A percentile compares a stretch with the other conserved stretches of the same genome.
phyloP scores from a whole-genome alignment of 2,888 invertebrate species.

The Dynastes hyllus region DNA sequence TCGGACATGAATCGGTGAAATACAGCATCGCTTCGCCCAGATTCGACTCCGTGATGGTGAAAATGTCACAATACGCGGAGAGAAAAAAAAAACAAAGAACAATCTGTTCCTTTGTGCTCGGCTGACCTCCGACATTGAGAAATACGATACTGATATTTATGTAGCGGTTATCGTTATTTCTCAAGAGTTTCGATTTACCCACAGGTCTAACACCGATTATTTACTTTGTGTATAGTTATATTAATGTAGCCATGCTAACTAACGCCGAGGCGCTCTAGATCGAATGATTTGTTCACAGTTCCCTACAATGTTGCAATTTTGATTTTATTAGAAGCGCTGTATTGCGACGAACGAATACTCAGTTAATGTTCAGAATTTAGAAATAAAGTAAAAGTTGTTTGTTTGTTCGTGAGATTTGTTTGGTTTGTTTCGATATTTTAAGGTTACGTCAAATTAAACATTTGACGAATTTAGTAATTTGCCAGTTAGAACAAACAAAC shows the following conservation, averaged over 20 bases:
- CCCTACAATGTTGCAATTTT: not conserved
- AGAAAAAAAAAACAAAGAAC: constrained; percentile 26
- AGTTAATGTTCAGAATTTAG: not conserved
- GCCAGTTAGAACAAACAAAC: too few relatives aligned
- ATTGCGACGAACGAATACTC: not conserved
- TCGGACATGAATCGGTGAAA: constrained; percentile 12
- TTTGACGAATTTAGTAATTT: too few relatives aligned
- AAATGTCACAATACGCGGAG: constrained; percentile 20
- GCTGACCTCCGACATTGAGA: constrained; percentile 46
- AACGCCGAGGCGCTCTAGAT: not conserved
- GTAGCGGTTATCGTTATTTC: constrained; percentile 40
- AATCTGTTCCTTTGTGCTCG: constrained; percentile 36
- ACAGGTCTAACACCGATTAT: constrained; percentile 24
- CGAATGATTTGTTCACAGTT: not conserved
- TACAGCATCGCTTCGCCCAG: constrained; percentile 1
- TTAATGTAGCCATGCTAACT: too few relatives aligned
- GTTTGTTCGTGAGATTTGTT: too few relatives aligned
- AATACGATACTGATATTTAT: constrained; percentile 45
- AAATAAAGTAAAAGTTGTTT: not conserved
- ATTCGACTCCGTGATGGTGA: constrained; percentile 6
- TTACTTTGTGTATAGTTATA: not conserved
- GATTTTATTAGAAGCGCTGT: not conserved
- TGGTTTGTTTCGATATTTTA: too few relatives aligned
- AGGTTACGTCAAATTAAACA: too few relatives aligned
- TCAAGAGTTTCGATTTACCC: constrained; percentile 45